Evolutionary conservation across 2,797 vertebrate genomes (phyloP).

Genomic region (Arctocebus calabarensis): DNA sequence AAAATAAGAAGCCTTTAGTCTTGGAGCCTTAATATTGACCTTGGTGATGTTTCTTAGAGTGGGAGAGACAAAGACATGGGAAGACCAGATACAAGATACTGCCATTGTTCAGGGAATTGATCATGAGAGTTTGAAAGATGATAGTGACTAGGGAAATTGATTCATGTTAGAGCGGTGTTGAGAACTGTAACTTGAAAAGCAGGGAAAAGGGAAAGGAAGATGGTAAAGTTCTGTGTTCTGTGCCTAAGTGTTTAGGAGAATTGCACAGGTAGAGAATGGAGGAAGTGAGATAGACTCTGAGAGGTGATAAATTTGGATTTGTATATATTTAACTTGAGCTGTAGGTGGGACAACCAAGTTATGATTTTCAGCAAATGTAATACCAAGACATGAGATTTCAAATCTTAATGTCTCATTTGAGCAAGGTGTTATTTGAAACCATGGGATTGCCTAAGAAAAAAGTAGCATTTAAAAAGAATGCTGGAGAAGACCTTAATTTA

Average conservation of each 20-base stretch:
- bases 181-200: background rate
- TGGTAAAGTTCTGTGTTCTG: background rate
- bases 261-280: background rate
- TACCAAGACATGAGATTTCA: background rate
- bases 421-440: background rate
- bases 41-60: background rate
- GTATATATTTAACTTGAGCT: background rate
- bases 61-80: background rate
- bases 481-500: constrained; percentile 45
- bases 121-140: background rate
- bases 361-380: background rate
- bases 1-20: background rate
- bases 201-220: background rate
- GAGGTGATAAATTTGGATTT: background rate
- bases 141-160: background rate
- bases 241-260: background rate
- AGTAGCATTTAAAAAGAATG: background rate
- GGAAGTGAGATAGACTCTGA: background rate
- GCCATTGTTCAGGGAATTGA: background rate
- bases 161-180: background rate
- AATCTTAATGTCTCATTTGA: background rate
- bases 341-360: background rate
- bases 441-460: constrained; percentile 15
- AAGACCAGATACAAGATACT: background rate
- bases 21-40: background rate